Base-by-base conservation (phyloP, 2,888 invertebrate species). In the Cantharis rustica region DNA sequence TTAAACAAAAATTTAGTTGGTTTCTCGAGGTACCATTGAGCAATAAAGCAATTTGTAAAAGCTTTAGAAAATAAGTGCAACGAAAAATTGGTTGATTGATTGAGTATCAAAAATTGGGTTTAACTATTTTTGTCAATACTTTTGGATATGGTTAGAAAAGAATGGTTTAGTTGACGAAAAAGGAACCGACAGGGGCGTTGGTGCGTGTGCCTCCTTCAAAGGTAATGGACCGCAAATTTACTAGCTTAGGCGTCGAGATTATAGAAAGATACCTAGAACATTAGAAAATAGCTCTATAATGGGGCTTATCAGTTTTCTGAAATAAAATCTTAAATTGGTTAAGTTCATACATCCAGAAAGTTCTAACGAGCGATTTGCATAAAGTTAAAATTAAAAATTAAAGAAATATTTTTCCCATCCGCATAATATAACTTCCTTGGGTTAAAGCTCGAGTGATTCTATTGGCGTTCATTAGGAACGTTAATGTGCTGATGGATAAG, bases 151-250 rank as follows among this genome's bases (percentile, higher is more conserved):
- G 47, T n/a, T 47, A 47, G 47, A 47, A 47, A 47, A 47, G 47
- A 47, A 47, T n/a, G 47, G 47, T 47, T 47, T 47, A n/a, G 47
- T 83, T 86, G 84, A 85, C 81, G 83, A 80, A 84, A 83, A 75
- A 69, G 79, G 72, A 70, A 82, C 86, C 86, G 87, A 87, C 87
- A 84, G 81, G 86, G 84, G 87, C 87, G 87, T 87, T 86, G 86
- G 83, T 84, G 87, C 87, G 86, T 86, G 84, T 83, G 84, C 83
- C 85, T 85, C 80, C 82, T 80, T 80, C 81, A 80, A 79, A 82
- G 77, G 85, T 87, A 87, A 87, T 87, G 87, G 86, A 86, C 85
- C 86, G 85, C 83, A 72, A 76, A 75, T 68, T 72, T 64, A 80
- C 76, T 80, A 81, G 75, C 79, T 80, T 81, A 78, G 20, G 20